phyloP scores from a whole-genome alignment of 2,888 invertebrate species.

The Cryptosula pallasiana region DNA sequence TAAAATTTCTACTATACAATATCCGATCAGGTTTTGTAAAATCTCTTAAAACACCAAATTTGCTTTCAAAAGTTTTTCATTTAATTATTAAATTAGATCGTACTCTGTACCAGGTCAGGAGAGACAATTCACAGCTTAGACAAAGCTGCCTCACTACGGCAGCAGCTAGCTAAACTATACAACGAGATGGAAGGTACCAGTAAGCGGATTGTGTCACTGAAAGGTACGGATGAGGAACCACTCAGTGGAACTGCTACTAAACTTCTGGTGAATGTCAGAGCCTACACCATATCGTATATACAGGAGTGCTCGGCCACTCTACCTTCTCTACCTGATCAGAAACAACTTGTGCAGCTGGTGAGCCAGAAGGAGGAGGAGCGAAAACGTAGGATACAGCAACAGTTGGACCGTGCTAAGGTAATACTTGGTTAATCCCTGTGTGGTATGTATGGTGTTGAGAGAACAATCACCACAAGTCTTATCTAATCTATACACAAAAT shows the following conservation, averaged over 20 bases:
- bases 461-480: no score
- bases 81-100: no score
- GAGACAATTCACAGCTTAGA: conserved; percentile 79
- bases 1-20: no score
- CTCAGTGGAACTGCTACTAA: conserved; percentile 58
- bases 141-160: conserved; percentile 76
- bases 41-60: no score
- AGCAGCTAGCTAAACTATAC: conserved; percentile 77
- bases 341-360: not conserved
- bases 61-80: no score
- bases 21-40: no score
- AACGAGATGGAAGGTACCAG: conserved; percentile 73
- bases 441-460: no score
- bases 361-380: not conserved
- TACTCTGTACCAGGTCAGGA: conserved; percentile 75
- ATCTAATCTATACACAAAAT: no score
- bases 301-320: conserved; percentile 53
- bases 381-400: not conserved
- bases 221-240: conserved; percentile 56
- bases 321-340: conserved; percentile 11
- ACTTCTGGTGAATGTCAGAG: conserved; percentile 65
- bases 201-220: conserved; percentile 69
- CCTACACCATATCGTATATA: conserved; percentile 73
- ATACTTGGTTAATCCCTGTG: no score
- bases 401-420: not conserved